Evolutionary conservation across 2,888 invertebrate species (phyloP).

Genomic region (Chrysina gloriosa): DNA sequence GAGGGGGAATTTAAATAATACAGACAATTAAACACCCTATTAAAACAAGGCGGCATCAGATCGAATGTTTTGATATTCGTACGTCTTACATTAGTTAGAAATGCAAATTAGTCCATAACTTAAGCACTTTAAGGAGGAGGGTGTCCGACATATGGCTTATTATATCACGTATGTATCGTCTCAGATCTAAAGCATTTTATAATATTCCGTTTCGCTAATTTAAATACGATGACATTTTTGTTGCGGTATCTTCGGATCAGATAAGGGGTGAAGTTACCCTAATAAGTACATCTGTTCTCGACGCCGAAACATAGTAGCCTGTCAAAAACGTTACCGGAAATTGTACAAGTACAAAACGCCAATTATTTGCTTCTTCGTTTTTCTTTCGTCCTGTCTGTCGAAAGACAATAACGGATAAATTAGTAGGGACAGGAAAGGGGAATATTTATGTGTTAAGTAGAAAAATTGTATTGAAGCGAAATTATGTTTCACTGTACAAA

Average conservation of each 20-base stretch:
- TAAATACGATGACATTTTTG: constrained; percentile 55
- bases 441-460: not conserved
- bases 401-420: constrained; percentile 14
- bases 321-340: constrained; percentile 43
- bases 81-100: constrained; percentile 41
- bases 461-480: not conserved
- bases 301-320: constrained; percentile 38
- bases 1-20: constrained; percentile 57
- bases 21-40: constrained; percentile 62
- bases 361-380: constrained; percentile 20
- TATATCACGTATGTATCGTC: constrained; percentile 42
- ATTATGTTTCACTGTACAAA: too few species aligned
- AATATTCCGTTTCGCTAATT: constrained; percentile 52
- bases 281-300: constrained; percentile 51
- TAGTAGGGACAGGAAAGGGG: not conserved
- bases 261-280: constrained; percentile 42
- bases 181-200: constrained; percentile 42
- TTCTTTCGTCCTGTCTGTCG: constrained; percentile 1
- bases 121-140: constrained; percentile 22
- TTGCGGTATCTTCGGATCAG: constrained; percentile 41
- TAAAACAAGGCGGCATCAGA: constrained; percentile 56
- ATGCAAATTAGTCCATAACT: constrained; percentile 39
- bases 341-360: constrained; percentile 35
- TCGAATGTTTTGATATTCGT: constrained; percentile 56
- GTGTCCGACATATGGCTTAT: constrained; percentile 42